A percentile compares a stretch with the other conserved stretches of the same genome.
phyloP scores from a whole-genome alignment of 2,888 invertebrate genomes.

The Melanchra persicariae region DNA sequence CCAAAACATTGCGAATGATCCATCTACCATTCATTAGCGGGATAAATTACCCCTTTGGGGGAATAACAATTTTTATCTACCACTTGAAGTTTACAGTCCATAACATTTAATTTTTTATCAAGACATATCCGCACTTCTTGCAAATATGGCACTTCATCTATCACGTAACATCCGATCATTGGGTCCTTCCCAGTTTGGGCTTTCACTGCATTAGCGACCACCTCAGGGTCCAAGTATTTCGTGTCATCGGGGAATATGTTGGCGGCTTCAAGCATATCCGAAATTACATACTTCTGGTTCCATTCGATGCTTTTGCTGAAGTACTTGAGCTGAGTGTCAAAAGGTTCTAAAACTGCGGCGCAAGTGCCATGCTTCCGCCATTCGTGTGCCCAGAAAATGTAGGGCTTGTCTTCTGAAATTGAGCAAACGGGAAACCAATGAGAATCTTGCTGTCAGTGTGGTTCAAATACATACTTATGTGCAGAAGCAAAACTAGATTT shows the following conservation, averaged over 20 bases:
- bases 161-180: constrained; percentile 25
- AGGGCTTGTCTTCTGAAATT: not conserved
- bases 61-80: constrained; percentile 8
- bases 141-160: constrained; percentile 1
- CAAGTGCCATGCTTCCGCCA: constrained; percentile 24
- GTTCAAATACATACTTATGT: no score
- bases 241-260: constrained; percentile 26
- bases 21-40: not conserved
- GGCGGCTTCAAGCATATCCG: constrained; percentile 27
- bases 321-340: constrained; percentile 24
- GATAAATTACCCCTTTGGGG: constrained; percentile 21
- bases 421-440: not conserved
- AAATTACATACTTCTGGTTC: not conserved
- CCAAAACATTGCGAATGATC: no score
- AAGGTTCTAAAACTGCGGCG: constrained; percentile 4
- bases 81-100: constrained; percentile 18
- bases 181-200: constrained; percentile 16
- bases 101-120: constrained; percentile 22
- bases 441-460: not conserved
- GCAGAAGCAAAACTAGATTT: not conserved
- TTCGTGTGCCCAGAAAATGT: constrained; percentile 12
- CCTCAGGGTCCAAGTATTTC: constrained; percentile 11
- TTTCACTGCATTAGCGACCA: constrained; percentile 17
- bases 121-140: constrained; percentile 32
- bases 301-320: constrained; percentile 33